Evolutionary conservation across 2,797 vertebrate genomes (phyloP).

Genomic region (Sphaeramia orbicularis): DNA sequence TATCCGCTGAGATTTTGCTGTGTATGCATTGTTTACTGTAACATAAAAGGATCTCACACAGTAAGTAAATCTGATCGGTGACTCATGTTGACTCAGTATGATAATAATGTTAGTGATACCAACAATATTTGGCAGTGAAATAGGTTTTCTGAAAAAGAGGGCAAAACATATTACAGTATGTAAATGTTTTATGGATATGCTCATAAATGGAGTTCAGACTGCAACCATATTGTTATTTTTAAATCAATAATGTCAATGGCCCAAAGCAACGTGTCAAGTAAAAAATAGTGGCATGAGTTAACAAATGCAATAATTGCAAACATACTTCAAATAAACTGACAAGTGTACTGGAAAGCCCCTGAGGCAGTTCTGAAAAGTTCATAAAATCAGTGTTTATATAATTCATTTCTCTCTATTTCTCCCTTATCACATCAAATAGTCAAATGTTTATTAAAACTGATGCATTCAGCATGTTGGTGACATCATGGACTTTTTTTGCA

Average conservation of each 20-base stretch:
- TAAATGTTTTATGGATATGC: constrained; percentile 74
- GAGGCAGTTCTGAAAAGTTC: constrained; percentile 77
- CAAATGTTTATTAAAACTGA: constrained; percentile 65
- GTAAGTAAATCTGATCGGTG: constrained; percentile 52
- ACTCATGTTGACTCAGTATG: constrained; percentile 49
- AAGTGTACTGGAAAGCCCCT: constrained; percentile 59
- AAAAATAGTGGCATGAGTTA: constrained; percentile 72
- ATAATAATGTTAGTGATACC: constrained; percentile 69
- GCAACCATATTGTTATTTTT: constrained; percentile 74
- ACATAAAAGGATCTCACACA: constrained; percentile 37
- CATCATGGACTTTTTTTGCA: constrained; percentile 16
- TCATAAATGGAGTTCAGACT: constrained; percentile 65
- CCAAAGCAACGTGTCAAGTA: constrained; percentile 73
- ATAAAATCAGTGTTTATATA: constrained; percentile 75
- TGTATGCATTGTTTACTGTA: constrained; percentile 43
- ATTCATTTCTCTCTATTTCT: constrained; percentile 65
- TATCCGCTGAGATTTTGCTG: constrained; percentile 40
- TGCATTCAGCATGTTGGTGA: constrained; percentile 32
- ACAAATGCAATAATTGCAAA: constrained; percentile 84
- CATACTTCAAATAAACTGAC: constrained; percentile 82
- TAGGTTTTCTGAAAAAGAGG: constrained; percentile 51
- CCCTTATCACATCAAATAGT: constrained; percentile 64
- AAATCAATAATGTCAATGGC: constrained; percentile 82
- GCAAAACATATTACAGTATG: constrained; percentile 68
- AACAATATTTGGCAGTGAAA: constrained; percentile 66